phyloP scores from a whole-genome alignment of 2,888 invertebrate genomes.

The Erebia aethiops region DNA sequence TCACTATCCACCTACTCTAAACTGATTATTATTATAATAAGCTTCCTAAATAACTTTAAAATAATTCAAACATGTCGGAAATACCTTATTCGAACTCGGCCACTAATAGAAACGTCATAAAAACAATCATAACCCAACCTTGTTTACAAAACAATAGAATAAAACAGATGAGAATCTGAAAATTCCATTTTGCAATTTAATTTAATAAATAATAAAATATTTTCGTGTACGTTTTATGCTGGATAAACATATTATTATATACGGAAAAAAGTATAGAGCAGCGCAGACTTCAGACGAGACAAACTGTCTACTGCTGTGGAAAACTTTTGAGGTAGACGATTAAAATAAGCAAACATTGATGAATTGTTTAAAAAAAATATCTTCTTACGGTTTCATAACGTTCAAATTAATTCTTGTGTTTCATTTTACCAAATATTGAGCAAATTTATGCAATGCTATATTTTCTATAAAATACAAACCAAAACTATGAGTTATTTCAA shows the following conservation, averaged over 20 bases:
- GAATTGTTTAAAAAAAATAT: too few species aligned
- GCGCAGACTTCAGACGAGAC: background rate
- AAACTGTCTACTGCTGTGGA: background rate
- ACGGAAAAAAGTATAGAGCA: conserved; percentile 1
- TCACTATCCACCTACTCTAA: too few species aligned
- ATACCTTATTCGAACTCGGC: conserved; percentile 9
- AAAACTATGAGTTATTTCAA: too few species aligned
- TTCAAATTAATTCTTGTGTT: too few species aligned
- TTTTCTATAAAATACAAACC: too few species aligned
- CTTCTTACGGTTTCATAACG: too few species aligned
- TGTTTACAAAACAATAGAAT: conserved; percentile 21
- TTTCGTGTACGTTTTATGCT: conserved; percentile 15
- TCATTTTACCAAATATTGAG: too few species aligned
- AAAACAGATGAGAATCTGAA: conserved; percentile 15
- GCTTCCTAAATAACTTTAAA: background rate
- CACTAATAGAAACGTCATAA: conserved; percentile 13
- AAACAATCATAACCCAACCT: conserved; percentile 14
- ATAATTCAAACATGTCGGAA: conserved; percentile 3
- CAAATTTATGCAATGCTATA: too few species aligned
- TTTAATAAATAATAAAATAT: conserved; percentile 18
- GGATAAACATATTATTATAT: conserved; percentile 18
- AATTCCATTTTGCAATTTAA: conserved; percentile 16
- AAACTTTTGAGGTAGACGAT: too few species aligned
- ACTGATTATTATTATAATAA: background rate
- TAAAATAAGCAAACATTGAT: too few species aligned